Evolutionary conservation across 1,140 invertebrate species (phyloP).

Genomic region (Limonius californicus): DNA sequence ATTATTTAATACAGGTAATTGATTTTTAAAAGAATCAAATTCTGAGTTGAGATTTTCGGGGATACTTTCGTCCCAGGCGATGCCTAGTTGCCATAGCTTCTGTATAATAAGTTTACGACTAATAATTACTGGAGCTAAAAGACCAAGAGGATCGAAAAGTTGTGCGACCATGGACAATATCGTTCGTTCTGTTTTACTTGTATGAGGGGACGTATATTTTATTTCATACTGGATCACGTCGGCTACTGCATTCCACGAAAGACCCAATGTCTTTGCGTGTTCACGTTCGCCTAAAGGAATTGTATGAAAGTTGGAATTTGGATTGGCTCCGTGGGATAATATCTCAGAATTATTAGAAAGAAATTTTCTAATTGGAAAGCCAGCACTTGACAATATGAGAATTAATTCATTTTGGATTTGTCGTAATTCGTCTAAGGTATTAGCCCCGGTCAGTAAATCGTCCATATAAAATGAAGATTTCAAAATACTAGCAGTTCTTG

Average conservation of each 20-base stretch:
- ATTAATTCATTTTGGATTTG: conserved; percentile 37
- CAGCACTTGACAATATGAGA: conserved; percentile 39
- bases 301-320: not conserved
- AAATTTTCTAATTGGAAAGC: not conserved
- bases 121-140: conserved; percentile 17
- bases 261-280: conserved; percentile 13
- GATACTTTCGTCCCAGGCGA: not conserved
- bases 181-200: conserved; percentile 11
- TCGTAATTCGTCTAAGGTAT: conserved; percentile 37
- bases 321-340: not conserved
- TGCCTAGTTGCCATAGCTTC: not conserved
- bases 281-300: not conserved
- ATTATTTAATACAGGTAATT: not conserved
- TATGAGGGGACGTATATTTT: not conserved
- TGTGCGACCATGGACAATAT: conserved; percentile 8
- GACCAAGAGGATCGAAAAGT: conserved; percentile 43
- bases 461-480: conserved; percentile 20
- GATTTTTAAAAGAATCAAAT: not conserved
- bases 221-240: conserved; percentile 3
- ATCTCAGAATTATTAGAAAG: not conserved
- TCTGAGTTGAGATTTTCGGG: not conserved
- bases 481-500: conserved; percentile 6
- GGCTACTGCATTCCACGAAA: conserved; percentile 1
- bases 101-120: not conserved
- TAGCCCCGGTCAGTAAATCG: conserved; percentile 28